A percentile compares a stretch with the other conserved stretches of the same genome.
Evolutionary conservation across 2,888 invertebrate genomes (phyloP).

Genomic region (Stegana nigrithorax): DNA sequence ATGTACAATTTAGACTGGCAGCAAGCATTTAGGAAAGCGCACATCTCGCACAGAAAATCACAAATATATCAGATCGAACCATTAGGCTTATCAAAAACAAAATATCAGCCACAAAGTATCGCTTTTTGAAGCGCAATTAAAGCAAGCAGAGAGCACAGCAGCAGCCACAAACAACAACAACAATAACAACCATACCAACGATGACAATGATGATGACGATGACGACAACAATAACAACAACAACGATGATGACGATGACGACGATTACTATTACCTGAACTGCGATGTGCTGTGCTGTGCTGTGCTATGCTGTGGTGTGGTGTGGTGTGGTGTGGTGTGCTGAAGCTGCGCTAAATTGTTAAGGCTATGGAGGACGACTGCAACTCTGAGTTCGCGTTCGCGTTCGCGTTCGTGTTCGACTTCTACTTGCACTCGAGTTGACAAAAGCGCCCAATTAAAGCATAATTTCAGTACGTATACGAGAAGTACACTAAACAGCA

Average conservation of each 20-base stretch:
- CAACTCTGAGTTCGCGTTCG: constrained; percentile 40
- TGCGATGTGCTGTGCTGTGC: no score
- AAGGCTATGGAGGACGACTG: no score
- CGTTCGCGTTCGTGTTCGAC: background rate
- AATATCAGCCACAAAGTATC: background rate
- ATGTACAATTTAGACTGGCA: background rate
- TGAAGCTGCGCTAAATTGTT: no score
- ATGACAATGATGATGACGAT: no score
- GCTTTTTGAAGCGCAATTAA: background rate
- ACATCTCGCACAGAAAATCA: constrained; percentile 5
- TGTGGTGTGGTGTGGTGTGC: no score
- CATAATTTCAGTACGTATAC: constrained; percentile 55
- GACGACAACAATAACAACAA: no score
- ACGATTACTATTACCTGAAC: no score
- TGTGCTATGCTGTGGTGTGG: no score
- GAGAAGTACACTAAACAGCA: no score
- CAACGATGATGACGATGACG: background rate
- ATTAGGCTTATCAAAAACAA: constrained; percentile 13
- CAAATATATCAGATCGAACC: constrained; percentile 14
- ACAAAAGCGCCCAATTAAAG: constrained; percentile 60
- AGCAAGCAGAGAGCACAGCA: no score
- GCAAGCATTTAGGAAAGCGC: background rate
- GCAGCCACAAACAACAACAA: background rate
- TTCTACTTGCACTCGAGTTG: constrained; percentile 27
- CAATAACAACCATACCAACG: background rate